Percentiles rank a stretch among this genome's conserved stretches.
Conservation (phyloP, 2,113 vertebrate genomes). For the Lepus europaeus region DNA sequence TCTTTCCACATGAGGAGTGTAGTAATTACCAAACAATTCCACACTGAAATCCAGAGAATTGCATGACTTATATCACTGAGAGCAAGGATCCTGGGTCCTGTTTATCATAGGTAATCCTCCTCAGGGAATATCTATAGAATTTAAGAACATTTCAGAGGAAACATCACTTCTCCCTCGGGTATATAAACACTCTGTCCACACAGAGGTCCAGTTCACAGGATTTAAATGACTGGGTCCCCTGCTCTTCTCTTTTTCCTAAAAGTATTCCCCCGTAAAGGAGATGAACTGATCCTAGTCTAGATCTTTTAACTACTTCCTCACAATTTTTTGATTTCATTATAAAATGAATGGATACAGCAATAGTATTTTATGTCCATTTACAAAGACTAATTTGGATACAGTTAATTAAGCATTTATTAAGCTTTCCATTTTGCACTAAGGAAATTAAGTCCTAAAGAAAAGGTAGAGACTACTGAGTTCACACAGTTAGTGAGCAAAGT, state of each 20-base stretch:
- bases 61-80: background rate
- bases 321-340: background rate
- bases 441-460: background rate
- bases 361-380: background rate
- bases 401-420: background rate
- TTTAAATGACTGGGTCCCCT: background rate
- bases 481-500: background rate
- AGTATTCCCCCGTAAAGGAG: background rate
- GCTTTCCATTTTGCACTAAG: background rate
- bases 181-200: background rate
- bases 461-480: background rate
- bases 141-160: background rate
- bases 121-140: background rate
- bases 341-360: background rate
- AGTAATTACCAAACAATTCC: background rate
- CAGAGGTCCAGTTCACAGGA: background rate
- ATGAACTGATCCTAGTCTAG: background rate
- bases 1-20: background rate
- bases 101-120: background rate
- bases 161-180: background rate
- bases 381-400: slow-evolving; percentile 20
- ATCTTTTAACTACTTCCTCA: background rate
- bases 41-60: background rate
- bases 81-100: background rate
- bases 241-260: background rate